Percentiles rank a stretch among this genome's conserved stretches.
phyloP scores from a whole-genome alignment of 2,113 vertebrate genomes.

The Coturnix japonica region DNA sequence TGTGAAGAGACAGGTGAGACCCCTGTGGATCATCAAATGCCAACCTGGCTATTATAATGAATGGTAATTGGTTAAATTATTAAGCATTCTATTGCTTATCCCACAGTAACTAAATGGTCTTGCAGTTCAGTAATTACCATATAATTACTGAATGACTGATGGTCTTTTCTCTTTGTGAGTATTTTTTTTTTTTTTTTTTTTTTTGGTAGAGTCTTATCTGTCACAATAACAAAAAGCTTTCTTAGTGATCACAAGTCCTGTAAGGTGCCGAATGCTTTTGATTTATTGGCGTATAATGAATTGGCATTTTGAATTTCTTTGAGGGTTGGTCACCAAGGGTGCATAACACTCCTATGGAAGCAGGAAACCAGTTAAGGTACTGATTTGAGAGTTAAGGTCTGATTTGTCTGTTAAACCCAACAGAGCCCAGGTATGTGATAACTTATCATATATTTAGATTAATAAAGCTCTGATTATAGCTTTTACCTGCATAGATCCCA shows the following conservation, averaged over 20 bases:
- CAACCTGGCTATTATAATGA: conserved; percentile 77
- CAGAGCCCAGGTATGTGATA: background rate
- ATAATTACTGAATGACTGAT: conserved; percentile 75
- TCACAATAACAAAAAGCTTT: conserved; percentile 48
- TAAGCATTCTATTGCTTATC: conserved; percentile 81
- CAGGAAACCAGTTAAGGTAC: background rate
- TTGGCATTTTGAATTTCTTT: background rate
- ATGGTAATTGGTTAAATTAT: conserved; percentile 81
- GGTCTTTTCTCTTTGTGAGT: conserved; percentile 71
- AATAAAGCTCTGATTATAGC: background rate
- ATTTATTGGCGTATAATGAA: background rate
- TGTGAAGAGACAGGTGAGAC: conserved; percentile 74
- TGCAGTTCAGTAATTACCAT: conserved; percentile 68
- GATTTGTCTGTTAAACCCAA: background rate
- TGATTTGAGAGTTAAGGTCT: conserved; percentile 1
- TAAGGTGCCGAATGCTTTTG: background rate
- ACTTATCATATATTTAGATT: background rate
- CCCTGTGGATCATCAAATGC: conserved; percentile 75
- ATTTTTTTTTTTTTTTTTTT: background rate
- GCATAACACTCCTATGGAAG: background rate
- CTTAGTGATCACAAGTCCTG: background rate
- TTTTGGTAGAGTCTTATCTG: conserved; percentile 42
- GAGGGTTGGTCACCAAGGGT: background rate
- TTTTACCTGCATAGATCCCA: conserved; percentile 18
- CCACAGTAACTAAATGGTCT: conserved; percentile 76